Conservation (phyloP, 92 coral and sea anemone genomes). For the Anthopleura xanthogrammica region DNA sequence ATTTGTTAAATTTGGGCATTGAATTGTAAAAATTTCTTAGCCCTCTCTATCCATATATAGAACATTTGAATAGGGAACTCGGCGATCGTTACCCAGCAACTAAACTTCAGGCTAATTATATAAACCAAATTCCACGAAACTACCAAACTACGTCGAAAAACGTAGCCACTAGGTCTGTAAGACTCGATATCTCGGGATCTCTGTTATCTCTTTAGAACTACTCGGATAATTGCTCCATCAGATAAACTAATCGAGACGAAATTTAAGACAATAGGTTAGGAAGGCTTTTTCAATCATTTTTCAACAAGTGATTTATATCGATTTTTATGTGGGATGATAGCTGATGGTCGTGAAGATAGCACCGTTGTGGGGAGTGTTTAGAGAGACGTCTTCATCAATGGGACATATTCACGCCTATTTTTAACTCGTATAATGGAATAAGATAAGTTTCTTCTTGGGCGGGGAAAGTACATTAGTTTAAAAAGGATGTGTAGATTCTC, state of each 20-base stretch:
- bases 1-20: no score
- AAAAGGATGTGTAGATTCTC: background rate
- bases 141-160: background rate
- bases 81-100: background rate
- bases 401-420: background rate
- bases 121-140: background rate
- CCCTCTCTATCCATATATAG: no score
- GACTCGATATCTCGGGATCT: background rate
- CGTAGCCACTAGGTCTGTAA: background rate
- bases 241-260: background rate
- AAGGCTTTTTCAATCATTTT: slow-evolving; percentile 2
- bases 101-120: no score
- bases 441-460: no score
- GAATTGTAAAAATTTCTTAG: no score
- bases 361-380: background rate
- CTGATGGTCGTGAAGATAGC: slow-evolving; percentile 24
- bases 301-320: background rate
- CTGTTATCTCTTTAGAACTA: background rate
- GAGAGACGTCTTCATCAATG: background rate
- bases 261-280: slow-evolving; percentile 23
- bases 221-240: slow-evolving; percentile 12
- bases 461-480: no score
- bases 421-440: background rate
- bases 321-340: background rate
- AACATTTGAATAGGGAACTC: no score